These are phyloP conservation scores for Drosophila pseudoananassae DNA, from an alignment of 1,140 invertebrate species.

Conservation along the genomic window DNA sequence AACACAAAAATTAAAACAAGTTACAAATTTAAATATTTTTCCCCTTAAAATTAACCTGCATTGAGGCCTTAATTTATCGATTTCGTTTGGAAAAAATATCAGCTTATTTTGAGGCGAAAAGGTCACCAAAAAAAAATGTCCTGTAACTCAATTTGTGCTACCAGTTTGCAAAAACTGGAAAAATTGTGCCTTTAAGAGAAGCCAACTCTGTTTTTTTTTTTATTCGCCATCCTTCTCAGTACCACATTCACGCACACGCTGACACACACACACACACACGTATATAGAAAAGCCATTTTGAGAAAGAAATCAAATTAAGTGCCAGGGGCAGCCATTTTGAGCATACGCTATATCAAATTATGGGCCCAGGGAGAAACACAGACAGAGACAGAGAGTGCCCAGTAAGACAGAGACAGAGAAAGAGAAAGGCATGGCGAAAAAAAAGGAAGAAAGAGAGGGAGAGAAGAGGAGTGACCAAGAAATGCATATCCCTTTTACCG, in stretches of 20 bases:
- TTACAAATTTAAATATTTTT: neutral
- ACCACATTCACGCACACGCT: neutral
- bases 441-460: neutral
- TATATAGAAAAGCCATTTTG: conserved; percentile 60
- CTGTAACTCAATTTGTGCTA: conserved; percentile 31
- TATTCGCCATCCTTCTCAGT: conserved; percentile 1
- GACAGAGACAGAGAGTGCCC: neutral
- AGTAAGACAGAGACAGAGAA: conserved; percentile 1
- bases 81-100: conserved; percentile 6
- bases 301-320: conserved; percentile 74
- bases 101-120: neutral
- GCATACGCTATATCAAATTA: conserved; percentile 69
- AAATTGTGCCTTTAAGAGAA: conserved; percentile 13
- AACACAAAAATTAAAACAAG: neutral
- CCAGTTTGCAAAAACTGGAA: conserved; percentile 1
- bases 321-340: conserved; percentile 56
- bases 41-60: neutral
- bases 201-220: neutral
- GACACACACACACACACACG: neutral
- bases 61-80: neutral
- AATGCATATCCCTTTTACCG: conserved; percentile 44
- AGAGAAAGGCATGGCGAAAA: neutral
- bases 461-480: conserved; percentile 8
- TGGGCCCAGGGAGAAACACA: conserved; percentile 20
- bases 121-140: conserved; percentile 22